phyloP scores from a whole-genome alignment of 2,888 invertebrate species.

The Linyphia triangularis region DNA sequence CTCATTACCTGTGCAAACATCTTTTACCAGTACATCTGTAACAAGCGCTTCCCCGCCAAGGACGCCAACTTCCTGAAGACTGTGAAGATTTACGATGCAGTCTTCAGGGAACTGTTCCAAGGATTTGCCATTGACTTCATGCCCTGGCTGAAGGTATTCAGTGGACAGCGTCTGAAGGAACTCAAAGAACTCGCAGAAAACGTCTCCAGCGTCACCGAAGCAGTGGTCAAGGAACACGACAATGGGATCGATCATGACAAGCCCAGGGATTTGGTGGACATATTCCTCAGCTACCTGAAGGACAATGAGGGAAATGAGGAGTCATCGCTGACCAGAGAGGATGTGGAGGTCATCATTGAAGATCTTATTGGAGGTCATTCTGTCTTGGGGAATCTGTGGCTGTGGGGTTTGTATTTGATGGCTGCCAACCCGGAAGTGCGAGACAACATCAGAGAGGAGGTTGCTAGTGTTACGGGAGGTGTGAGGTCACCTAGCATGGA shows the following conservation, averaged over 20 bases:
- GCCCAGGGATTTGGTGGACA: constrained; percentile 74
- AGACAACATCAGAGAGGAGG: constrained; percentile 85
- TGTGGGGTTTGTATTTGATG: constrained; percentile 84
- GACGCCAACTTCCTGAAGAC: constrained; percentile 86
- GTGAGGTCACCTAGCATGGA: constrained; percentile 80
- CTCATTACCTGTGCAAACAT: constrained; percentile 89
- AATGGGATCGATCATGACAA: constrained; percentile 41
- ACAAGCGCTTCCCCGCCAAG: constrained; percentile 83
- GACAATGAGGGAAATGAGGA: constrained; percentile 53
- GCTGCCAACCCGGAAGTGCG: constrained; percentile 84
- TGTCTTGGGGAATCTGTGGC: constrained; percentile 90
- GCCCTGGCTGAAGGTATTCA: constrained; percentile 88
- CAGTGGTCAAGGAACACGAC: constrained; percentile 62
- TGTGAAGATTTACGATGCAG: constrained; percentile 88
- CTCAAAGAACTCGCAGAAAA: constrained; percentile 56
- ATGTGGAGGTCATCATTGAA: constrained; percentile 75
- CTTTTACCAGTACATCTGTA: constrained; percentile 92
- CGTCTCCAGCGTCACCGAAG: constrained; percentile 63
- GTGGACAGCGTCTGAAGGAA: constrained; percentile 83
- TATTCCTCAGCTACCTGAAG: constrained; percentile 66
- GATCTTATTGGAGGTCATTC: constrained; percentile 94
- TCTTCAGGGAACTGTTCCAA: constrained; percentile 95
- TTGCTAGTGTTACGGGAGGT: constrained; percentile 80
- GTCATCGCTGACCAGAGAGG: constrained; percentile 59
- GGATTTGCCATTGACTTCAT: constrained; percentile 92